These are phyloP conservation scores for Peromyscus maniculatus DNA, from an alignment of 2,113 vertebrate species.

Conservation along the genomic window DNA sequence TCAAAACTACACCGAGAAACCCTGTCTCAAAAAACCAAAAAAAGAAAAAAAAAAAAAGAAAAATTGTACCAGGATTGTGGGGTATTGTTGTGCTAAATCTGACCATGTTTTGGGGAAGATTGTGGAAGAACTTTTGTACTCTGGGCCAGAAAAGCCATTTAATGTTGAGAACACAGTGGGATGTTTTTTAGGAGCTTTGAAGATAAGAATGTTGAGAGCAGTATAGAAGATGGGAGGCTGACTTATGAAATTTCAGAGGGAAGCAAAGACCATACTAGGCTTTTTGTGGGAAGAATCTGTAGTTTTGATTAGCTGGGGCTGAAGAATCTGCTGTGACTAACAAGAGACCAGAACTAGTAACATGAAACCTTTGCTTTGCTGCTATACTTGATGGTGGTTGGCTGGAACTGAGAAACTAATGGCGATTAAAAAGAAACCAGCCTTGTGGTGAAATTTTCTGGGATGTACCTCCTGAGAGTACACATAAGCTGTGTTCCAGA, in stretches of 20 bases:
- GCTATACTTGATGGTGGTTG: no score
- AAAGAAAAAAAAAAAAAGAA: neutral
- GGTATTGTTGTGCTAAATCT: neutral
- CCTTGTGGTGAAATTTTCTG: no score
- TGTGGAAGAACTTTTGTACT: neutral
- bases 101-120: neutral
- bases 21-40: no score
- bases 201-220: neutral
- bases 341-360: no score
- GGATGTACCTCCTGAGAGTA: no score
- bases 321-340: no score
- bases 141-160: neutral
- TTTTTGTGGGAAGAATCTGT: neutral
- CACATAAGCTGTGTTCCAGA: no score
- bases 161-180: neutral
- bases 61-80: neutral
- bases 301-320: neutral
- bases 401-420: no score
- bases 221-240: neutral
- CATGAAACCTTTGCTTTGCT: no score
- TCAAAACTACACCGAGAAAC: no score
- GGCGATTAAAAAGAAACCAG: no score
- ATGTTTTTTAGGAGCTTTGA: neutral
- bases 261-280: neutral
- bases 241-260: neutral